These are phyloP conservation scores for Caenorhabditis sp. DNA, from an alignment of 2,888 invertebrate species.

Conservation along the genomic window DNA sequence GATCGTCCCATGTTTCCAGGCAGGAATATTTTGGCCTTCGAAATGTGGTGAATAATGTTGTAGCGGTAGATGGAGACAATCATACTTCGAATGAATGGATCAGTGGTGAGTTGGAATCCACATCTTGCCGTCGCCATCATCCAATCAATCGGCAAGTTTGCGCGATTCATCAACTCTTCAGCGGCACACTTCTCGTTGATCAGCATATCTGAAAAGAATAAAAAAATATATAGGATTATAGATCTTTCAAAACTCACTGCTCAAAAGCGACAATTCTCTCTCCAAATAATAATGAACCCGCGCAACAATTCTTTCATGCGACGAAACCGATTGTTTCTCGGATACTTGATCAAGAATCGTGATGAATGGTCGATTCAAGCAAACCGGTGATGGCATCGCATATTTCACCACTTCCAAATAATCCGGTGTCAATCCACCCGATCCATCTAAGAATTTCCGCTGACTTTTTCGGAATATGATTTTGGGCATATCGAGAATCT, in stretches of 20 bases:
- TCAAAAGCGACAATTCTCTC: constrained; percentile 40
- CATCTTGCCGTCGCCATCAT: constrained; percentile 11
- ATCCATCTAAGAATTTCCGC: constrained; percentile 57
- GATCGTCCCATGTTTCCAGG: constrained; percentile 66
- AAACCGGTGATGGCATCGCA: constrained; percentile 65
- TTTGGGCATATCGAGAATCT: constrained; percentile 33
- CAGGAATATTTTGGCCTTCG: constrained; percentile 57
- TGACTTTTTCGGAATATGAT: constrained; percentile 60
- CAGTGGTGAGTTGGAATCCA: constrained; percentile 55
- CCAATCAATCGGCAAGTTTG: constrained; percentile 56
- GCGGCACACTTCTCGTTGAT: constrained; percentile 48
- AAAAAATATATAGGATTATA: too few relatives aligned
- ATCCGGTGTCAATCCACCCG: constrained; percentile 25
- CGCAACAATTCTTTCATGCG: constrained; percentile 44
- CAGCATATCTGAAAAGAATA: constrained; percentile 50
- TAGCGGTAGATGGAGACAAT: constrained; percentile 60
- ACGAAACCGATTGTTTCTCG: constrained; percentile 39
- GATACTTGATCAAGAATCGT: constrained; percentile 67
- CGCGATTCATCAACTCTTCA: constrained; percentile 45
- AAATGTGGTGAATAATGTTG: constrained; percentile 57
- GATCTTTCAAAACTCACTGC: constrained; percentile 16
- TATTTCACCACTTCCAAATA: constrained; percentile 59
- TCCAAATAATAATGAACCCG: constrained; percentile 53
- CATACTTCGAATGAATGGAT: constrained; percentile 63
- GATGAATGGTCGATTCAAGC: constrained; percentile 71